Evolutionary conservation across 2,113 vertebrate species (phyloP).

Genomic region (human): DNA sequence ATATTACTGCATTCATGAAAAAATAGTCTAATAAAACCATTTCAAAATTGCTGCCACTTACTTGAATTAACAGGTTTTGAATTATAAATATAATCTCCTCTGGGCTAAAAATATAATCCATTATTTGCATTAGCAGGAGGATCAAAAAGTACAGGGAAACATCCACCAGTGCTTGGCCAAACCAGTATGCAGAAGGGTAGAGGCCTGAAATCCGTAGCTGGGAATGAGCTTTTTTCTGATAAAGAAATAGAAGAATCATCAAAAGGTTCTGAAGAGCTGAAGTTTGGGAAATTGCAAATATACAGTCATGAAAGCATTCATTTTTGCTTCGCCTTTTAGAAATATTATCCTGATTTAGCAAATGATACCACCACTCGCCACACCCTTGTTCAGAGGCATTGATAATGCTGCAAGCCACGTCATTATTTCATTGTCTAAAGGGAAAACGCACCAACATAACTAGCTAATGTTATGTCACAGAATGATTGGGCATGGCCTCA

Average conservation of each 20-base stretch:
- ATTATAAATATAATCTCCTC: constrained; percentile 14
- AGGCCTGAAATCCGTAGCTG: constrained; percentile 90
- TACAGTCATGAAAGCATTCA: background rate
- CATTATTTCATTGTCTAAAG: background rate
- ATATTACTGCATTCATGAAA: background rate
- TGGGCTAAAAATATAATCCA: constrained; percentile 11
- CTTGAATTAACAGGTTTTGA: constrained; percentile 60
- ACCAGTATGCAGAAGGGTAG: constrained; percentile 94
- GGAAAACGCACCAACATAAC: background rate
- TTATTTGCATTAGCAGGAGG: constrained; percentile 85
- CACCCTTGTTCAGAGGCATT: background rate
- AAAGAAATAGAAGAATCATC: background rate
- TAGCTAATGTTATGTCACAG: background rate
- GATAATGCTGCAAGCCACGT: too few relatives aligned
- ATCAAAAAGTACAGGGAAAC: constrained; percentile 88
- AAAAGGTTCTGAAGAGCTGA: background rate
- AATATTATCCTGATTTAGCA: background rate
- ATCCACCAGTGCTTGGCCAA: constrained; percentile 91
- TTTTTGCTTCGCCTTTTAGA: background rate
- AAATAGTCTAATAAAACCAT: background rate
- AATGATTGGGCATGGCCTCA: background rate
- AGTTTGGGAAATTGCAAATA: background rate
- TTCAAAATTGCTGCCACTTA: constrained; percentile 38
- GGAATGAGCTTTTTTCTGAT: constrained; percentile 88
- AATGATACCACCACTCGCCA: background rate